Conservation (phyloP, 2,797 vertebrate genomes). For the Mus spretus region DNA sequence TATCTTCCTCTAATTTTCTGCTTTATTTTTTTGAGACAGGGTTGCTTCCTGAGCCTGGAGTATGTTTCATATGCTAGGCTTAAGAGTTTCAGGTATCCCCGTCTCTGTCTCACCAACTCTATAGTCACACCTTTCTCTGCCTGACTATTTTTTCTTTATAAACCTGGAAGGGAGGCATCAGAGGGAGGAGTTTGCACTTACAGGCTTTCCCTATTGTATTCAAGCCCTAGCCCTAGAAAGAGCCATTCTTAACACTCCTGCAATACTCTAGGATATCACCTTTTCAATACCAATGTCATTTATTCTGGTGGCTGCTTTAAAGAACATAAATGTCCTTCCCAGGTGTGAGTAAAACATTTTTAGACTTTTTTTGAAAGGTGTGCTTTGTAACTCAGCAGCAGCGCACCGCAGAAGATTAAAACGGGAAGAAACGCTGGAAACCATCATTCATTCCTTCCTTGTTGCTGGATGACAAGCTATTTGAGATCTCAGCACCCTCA, state of each 20-base stretch:
- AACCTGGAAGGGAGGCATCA: background rate
- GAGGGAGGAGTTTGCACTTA: background rate
- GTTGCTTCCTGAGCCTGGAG: background rate
- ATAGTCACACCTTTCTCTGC: background rate
- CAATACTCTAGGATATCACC: background rate
- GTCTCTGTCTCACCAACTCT: background rate
- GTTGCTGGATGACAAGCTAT: background rate
- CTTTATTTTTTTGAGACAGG: background rate
- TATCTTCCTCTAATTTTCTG: background rate
- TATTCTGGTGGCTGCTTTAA: conserved; percentile 33
- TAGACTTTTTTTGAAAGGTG: conserved; percentile 34
- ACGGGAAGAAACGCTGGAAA: conserved; percentile 1
- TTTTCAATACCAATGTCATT: background rate
- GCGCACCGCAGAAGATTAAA: conserved; percentile 38
- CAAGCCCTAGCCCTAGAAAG: background rate
- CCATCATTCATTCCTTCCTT: conserved; percentile 1
- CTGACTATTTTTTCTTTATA: background rate
- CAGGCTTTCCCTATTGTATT: no score
- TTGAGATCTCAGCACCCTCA: conserved; percentile 67
- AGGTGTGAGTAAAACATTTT: conserved; percentile 36
- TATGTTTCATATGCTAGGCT: background rate
- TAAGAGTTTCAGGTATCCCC: background rate
- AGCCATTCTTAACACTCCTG: background rate
- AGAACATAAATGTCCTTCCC: conserved; percentile 16
- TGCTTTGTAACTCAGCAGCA: conserved; percentile 29